Evolutionary conservation across 2,888 invertebrate genomes (phyloP).

Genomic region (Acrocyrtus sp.): DNA sequence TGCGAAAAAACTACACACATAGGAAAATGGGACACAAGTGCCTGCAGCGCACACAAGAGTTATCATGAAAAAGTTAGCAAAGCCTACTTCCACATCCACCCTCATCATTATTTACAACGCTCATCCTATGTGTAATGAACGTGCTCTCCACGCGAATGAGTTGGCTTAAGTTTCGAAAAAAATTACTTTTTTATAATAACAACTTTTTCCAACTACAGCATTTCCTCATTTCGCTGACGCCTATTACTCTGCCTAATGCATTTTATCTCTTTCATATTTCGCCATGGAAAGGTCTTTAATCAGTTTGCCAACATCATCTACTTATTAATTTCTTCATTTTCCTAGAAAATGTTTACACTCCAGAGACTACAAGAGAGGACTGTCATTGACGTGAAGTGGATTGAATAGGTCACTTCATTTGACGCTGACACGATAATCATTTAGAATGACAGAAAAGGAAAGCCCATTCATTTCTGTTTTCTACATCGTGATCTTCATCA

Average conservation of each 20-base stretch:
- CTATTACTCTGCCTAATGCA: too few species aligned
- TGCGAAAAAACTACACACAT: neutral
- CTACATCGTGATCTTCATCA: too few species aligned
- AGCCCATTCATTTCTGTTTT: too few species aligned
- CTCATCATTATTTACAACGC: neutral
- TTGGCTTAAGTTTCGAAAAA: neutral
- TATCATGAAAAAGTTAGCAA: neutral
- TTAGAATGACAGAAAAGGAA: neutral
- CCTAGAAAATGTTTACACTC: too few species aligned
- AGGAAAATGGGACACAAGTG: neutral
- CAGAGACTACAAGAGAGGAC: too few species aligned
- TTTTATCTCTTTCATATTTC: too few species aligned
- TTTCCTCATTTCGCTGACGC: too few species aligned
- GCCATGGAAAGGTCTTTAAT: too few species aligned
- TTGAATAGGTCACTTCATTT: constrained; percentile 15
- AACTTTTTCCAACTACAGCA: too few species aligned
- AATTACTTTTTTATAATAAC: neutral
- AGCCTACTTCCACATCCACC: neutral
- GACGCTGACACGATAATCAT: constrained; percentile 22
- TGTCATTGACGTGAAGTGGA: too few species aligned
- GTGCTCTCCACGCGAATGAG: neutral
- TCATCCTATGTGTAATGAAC: neutral
- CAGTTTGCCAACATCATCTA: constrained; percentile 26
- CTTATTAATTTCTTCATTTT: constrained; percentile 35
- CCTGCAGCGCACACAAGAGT: neutral